These are phyloP conservation scores for Aurelia aurita complex sp. Pacific DNA, from an alignment of 30 jellyfish, hydroid and myxozoan genomes.

Conservation along the genomic window DNA sequence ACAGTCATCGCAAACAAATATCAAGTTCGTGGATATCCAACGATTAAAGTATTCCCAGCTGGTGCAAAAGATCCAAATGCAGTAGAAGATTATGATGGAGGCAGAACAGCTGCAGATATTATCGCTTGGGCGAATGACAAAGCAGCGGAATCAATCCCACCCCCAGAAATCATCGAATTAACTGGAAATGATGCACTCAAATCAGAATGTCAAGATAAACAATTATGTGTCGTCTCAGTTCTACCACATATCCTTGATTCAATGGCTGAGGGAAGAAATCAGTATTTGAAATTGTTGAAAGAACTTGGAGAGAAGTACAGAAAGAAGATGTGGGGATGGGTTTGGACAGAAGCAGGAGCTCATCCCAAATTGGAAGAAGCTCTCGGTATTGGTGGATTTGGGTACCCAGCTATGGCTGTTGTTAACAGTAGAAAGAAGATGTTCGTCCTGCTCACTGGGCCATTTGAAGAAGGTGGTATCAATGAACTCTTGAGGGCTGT, in stretches of 20 bases:
- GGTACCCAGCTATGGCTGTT: slow-evolving; percentile 99
- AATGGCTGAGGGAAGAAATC: slow-evolving; percentile 86
- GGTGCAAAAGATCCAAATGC: slow-evolving; percentile 78
- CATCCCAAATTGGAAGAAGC: slow-evolving; percentile 84
- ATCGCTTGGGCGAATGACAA: slow-evolving; percentile 73
- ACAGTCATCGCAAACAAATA: slow-evolving; percentile 69
- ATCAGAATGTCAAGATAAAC: slow-evolving; percentile 82
- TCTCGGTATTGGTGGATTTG: slow-evolving; percentile 96
- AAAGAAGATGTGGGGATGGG: slow-evolving; percentile 97
- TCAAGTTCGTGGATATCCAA: slow-evolving; percentile 91
- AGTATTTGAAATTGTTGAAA: slow-evolving; percentile 54
- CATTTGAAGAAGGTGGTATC: slow-evolving; percentile 84
- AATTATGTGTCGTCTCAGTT: slow-evolving; percentile 84
- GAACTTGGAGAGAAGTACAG: slow-evolving; percentile 88
- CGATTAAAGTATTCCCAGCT: slow-evolving; percentile 90
- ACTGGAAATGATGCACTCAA: slow-evolving; percentile 48
- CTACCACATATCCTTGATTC: slow-evolving; percentile 89
- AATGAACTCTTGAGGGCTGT: slow-evolving; percentile 82
- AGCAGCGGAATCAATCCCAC: slow-evolving; percentile 76
- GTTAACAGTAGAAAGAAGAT: slow-evolving; percentile 90
- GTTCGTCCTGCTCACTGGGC: slow-evolving; percentile 71
- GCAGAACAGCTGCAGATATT: slow-evolving; percentile 93
- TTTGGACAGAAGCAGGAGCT: slow-evolving; percentile 86
- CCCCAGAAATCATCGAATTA: slow-evolving; percentile 84
- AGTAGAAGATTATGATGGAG: slow-evolving; percentile 90